A percentile compares a stretch with the other conserved stretches of the same genome.
Evolutionary conservation across 2,113 vertebrate species (phyloP).

Genomic region (Mirounga angustirostris): DNA sequence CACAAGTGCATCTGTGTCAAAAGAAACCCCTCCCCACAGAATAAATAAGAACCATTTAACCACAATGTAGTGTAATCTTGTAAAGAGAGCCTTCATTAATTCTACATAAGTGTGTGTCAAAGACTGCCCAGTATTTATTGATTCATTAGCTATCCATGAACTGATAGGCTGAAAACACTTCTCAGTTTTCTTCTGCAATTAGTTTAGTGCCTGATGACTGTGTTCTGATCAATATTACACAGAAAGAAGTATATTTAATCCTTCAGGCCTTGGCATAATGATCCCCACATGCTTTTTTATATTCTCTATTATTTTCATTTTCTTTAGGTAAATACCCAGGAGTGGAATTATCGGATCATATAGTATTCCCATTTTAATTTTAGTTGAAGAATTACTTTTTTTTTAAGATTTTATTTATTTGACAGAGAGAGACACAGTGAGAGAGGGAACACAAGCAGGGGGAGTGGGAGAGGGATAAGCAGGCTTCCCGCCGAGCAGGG

Average conservation of each 20-base stretch:
- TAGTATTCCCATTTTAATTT: neutral
- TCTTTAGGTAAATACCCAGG: neutral
- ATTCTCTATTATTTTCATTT: neutral
- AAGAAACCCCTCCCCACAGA: neutral
- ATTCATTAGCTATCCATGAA: neutral
- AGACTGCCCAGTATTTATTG: neutral
- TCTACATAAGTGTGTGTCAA: neutral
- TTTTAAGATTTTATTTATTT: too few relatives aligned
- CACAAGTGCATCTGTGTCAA: neutral
- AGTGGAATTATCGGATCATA: neutral
- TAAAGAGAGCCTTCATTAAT: neutral
- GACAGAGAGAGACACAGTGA: too few relatives aligned
- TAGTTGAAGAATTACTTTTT: neutral
- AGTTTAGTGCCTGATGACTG: neutral
- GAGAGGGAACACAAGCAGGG: too few relatives aligned
- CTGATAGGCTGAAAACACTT: neutral
- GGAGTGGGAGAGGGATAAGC: too few relatives aligned
- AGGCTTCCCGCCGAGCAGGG: too few relatives aligned
- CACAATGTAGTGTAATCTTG: neutral
- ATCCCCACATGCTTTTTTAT: rapidly evolving
- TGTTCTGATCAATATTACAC: neutral
- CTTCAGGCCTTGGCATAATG: neutral
- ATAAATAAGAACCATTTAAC: neutral
- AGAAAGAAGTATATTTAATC: neutral
- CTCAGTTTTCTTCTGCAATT: neutral